Base-by-base conservation (phyloP, 2,888 invertebrate species). In the Apamea sordens region DNA sequence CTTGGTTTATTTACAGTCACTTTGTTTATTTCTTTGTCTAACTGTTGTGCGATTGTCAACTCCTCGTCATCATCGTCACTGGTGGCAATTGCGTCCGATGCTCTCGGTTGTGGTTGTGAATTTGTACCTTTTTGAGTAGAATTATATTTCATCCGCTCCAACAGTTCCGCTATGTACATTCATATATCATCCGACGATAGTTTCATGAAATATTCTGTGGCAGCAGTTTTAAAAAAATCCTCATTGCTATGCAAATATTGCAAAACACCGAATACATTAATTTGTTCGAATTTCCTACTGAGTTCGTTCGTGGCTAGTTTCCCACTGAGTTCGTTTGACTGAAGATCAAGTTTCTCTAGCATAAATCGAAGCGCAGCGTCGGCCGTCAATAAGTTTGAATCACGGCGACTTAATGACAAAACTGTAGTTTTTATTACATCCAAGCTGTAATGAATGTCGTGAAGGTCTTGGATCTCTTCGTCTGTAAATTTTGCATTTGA, bases 1-100 rank as follows among this genome's bases (percentile, higher is more conserved):
- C 56, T 61, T 36, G 36, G 24, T 76, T 76, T 76, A 61, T 69
- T 76, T 13, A 69, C 69, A 0, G 69, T 69, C 56, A 47, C 32
- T 76, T 76, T 76, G 24, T 76, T 59, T 76, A 76, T 76, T 76
- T 76, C n/a, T 61, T 69, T 61, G 7, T 69, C 47, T 13, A 61
- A 61, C 47, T 76, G 76, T 61, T 69, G 76, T 76, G 69, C 69
- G 61, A 69, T 36, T 61, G 69, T 76, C 61, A 69, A 76, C 69
- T 76, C 61, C 32, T 76, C 76, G n/a, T 32, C 69, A 76, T 61
- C 59, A 69, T 61, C 61, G 47, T 68, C 47, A 76, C 74, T 44
- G 67, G 67, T 67, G 44, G 41, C 5, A 28, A 67, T 10, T 44
- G 67, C 47, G 47, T 68, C 28, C 47, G 68, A 68, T 47, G 21